Conservation (phyloP, 1,140 invertebrate genomes). For the Semibalanus balanoides region DNA sequence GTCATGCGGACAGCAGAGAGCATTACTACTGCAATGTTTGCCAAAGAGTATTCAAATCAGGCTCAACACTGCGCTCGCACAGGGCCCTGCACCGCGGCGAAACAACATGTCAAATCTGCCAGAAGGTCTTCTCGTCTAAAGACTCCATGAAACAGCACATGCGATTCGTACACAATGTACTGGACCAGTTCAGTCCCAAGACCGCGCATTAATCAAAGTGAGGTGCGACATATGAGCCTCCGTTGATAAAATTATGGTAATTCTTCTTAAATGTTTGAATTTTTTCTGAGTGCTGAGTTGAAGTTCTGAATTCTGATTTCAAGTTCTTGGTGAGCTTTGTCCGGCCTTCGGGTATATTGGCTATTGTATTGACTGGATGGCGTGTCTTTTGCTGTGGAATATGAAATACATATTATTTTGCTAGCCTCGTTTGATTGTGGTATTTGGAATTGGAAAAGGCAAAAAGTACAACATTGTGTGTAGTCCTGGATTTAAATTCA, state of each 20-base stretch:
- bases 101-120: not conserved
- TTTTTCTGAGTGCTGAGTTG: not conserved
- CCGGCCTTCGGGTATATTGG: no score
- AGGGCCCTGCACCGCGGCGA: not conserved
- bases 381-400: no score
- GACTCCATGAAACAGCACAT: not conserved
- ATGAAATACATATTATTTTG: no score
- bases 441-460: no score
- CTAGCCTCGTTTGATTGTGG: no score
- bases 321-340: no score
- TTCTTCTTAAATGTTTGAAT: not conserved
- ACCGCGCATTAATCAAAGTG: not conserved
- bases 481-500: no score
- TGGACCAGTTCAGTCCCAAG: not conserved
- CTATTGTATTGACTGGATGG: no score
- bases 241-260: no score
- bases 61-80: not conserved
- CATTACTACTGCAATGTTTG: not conserved
- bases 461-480: no score
- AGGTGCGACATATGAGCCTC: no score
- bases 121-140: not conserved
- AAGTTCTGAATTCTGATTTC: no score
- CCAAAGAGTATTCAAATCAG: not conserved
- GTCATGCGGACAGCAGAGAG: not conserved
- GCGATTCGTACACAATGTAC: not conserved